Conservation (phyloP, 2,797 vertebrate genomes). For the Catharus ustulatus region DNA sequence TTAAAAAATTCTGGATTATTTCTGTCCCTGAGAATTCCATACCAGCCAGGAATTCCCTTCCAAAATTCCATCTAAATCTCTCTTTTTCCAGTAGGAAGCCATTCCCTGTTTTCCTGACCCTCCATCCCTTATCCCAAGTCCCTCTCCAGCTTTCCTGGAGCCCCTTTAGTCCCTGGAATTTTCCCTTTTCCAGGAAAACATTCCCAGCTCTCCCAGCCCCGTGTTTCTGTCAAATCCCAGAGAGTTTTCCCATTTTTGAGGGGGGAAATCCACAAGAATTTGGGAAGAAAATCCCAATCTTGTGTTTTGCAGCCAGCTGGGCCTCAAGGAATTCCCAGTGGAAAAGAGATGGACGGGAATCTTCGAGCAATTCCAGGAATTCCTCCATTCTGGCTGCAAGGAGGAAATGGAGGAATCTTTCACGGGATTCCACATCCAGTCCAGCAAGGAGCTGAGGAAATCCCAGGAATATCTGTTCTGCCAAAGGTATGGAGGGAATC, state of each 20-base stretch:
- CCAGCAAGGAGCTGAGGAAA: constrained; percentile 57
- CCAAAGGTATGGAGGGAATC: background rate
- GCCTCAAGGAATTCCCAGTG: constrained; percentile 65
- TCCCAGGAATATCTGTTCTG: constrained; percentile 74
- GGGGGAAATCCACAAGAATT: background rate
- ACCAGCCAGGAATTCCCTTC: background rate
- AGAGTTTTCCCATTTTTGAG: background rate
- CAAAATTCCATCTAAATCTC: background rate
- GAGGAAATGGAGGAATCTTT: constrained; percentile 73
- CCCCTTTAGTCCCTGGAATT: background rate
- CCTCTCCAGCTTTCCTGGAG: background rate
- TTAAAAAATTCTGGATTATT: background rate
- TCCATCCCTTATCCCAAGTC: background rate
- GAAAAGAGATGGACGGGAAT: constrained; percentile 78
- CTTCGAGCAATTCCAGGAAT: constrained; percentile 74
- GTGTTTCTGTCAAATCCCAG: background rate
- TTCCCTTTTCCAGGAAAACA: background rate
- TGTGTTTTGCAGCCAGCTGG: constrained; percentile 72
- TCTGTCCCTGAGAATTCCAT: background rate
- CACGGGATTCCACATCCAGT: constrained; percentile 76
- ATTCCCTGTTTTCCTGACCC: background rate
- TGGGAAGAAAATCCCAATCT: background rate
- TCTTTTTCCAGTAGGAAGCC: background rate
- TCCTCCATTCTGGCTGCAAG: constrained; percentile 68
- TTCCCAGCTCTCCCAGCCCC: background rate